These are phyloP conservation scores for Egretta garzetta DNA, from an alignment of 2,113 vertebrate species.

Conservation along the genomic window DNA sequence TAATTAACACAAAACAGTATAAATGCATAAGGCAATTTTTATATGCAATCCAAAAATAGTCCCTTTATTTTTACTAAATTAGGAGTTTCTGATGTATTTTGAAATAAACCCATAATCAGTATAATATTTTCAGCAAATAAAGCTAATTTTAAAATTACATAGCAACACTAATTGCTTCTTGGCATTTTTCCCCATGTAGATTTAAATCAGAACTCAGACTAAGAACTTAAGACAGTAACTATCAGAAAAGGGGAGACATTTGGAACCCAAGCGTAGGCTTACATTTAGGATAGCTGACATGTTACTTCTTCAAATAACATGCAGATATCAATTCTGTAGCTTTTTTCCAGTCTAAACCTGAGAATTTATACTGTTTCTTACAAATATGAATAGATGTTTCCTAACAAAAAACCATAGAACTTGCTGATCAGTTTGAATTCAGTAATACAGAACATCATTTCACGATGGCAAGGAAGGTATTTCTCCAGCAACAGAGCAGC, in stretches of 20 bases:
- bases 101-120: conserved; percentile 1
- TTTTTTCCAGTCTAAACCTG: neutral
- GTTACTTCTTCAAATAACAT: neutral
- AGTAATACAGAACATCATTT: neutral
- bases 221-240: neutral
- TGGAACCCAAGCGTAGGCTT: neutral
- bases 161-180: conserved; percentile 5
- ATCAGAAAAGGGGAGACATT: neutral
- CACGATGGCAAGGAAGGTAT: neutral
- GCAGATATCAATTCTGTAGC: neutral
- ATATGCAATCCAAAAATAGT: neutral
- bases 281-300: neutral
- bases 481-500: neutral
- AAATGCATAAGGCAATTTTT: neutral
- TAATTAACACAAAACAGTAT: neutral
- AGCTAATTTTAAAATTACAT: conserved; percentile 27
- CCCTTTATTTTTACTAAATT: neutral
- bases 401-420: neutral
- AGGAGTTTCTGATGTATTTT: neutral
- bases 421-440: neutral
- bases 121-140: conserved; percentile 18
- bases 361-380: neutral
- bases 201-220: neutral
- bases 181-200: neutral
- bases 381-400: neutral